These are phyloP conservation scores for Euplexia lucipara DNA, from an alignment of 2,888 invertebrate species.

Conservation along the genomic window DNA sequence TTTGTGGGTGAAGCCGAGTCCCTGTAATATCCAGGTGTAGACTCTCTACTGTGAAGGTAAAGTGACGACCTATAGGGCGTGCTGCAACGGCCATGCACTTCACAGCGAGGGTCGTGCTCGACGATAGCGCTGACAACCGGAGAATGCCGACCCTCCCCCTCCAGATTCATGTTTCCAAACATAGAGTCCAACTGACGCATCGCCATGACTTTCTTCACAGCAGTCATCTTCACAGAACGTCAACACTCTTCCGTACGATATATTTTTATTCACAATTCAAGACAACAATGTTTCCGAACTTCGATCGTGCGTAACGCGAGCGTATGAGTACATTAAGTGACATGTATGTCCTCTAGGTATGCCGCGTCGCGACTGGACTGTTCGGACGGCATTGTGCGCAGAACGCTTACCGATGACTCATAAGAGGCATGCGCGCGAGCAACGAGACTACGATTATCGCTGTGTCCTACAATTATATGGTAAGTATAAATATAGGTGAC, in stretches of 20 bases:
- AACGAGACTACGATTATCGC: constrained; percentile 83
- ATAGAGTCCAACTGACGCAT: constrained; percentile 94
- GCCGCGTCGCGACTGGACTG: constrained; percentile 88
- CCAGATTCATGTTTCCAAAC: constrained; percentile 92
- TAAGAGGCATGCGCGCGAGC: constrained; percentile 86
- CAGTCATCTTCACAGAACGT: constrained; percentile 79
- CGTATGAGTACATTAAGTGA: constrained; percentile 79
- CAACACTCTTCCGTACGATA: constrained; percentile 65
- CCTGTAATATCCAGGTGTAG: constrained; percentile 91
- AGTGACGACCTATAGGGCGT: constrained; percentile 86
- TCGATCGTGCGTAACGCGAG: constrained; percentile 72
- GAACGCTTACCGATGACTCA: constrained; percentile 87
- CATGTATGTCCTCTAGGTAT: constrained; percentile 89
- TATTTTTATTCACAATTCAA: constrained; percentile 75
- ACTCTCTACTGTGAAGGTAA: constrained; percentile 87
- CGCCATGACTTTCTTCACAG: constrained; percentile 92
- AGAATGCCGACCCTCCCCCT: constrained; percentile 85
- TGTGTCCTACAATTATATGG: constrained; percentile 84
- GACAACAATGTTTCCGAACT: constrained; percentile 64
- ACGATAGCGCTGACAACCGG: constrained; percentile 88
- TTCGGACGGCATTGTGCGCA: constrained; percentile 88
- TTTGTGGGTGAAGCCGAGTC: constrained; percentile 88
- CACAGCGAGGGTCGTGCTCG: constrained; percentile 92
- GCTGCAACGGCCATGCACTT: constrained; percentile 92
- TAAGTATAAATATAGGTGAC: constrained; percentile 84